Conservation (phyloP, 2,113 vertebrate genomes). For the Passer domesticus region DNA sequence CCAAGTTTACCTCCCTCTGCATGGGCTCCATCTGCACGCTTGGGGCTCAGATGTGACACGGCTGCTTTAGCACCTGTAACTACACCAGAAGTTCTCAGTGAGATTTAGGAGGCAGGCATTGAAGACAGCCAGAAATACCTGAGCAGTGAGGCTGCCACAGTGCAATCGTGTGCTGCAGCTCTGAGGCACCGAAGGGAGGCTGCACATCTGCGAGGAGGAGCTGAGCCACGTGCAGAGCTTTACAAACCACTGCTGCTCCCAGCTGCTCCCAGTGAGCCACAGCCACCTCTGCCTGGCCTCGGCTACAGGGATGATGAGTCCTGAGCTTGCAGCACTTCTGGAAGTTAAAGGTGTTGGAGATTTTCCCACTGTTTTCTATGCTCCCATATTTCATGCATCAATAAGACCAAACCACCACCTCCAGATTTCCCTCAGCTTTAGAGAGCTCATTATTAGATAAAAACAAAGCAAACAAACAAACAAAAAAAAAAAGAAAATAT, state of each 20-base stretch:
- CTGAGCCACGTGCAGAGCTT: background rate
- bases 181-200: background rate
- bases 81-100: background rate
- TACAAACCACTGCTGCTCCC: background rate
- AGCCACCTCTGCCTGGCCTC: background rate
- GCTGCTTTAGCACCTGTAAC: background rate
- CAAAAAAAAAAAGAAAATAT: too few relatives aligned
- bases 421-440: background rate
- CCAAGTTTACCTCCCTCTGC: background rate
- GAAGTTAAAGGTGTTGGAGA: background rate
- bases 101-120: background rate
- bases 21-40: background rate
- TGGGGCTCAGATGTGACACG: background rate
- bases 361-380: background rate
- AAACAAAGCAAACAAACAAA: too few relatives aligned
- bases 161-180: background rate
- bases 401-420: background rate
- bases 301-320: background rate
- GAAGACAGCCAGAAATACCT: background rate
- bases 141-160: background rate
- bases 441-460: background rate
- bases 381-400: background rate
- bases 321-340: background rate
- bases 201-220: background rate
- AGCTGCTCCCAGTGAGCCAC: background rate